Evolutionary conservation across 1,140 invertebrate genomes (phyloP).

Genomic region (Diorhabda sublineata): DNA sequence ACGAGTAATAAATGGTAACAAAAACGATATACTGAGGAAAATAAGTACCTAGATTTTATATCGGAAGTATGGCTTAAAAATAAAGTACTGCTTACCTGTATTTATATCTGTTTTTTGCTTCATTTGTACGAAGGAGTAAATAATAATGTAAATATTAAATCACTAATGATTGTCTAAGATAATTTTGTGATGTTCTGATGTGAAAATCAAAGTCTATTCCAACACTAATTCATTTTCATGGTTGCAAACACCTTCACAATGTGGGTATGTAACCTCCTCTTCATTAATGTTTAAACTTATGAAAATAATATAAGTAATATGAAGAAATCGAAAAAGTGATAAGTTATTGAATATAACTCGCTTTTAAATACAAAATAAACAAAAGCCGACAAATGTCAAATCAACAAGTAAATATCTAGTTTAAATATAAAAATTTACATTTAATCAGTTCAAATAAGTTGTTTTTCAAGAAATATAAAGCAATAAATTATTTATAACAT

Average conservation of each 20-base stretch:
- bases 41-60: too few relatives aligned
- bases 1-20: too few relatives aligned
- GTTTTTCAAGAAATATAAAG: too few relatives aligned
- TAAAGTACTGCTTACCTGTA: neutral
- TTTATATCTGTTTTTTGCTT: conserved; percentile 2
- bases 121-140: neutral
- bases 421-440: too few relatives aligned
- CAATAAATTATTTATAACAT: too few relatives aligned
- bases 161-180: neutral
- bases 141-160: neutral
- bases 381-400: too few relatives aligned
- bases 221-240: neutral
- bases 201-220: neutral
- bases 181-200: neutral
- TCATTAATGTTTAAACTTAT: neutral
- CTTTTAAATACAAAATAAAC: too few relatives aligned
- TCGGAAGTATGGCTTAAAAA: too few relatives aligned
- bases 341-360: neutral
- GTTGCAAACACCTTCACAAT: conserved; percentile 4
- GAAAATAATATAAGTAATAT: conserved; percentile 1
- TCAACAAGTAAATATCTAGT: too few relatives aligned
- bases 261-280: neutral
- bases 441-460: too few relatives aligned
- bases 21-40: too few relatives aligned
- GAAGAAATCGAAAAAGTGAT: neutral